These are phyloP conservation scores for Dynastes maya DNA, from an alignment of 2,888 invertebrate species.

Conservation along the genomic window DNA sequence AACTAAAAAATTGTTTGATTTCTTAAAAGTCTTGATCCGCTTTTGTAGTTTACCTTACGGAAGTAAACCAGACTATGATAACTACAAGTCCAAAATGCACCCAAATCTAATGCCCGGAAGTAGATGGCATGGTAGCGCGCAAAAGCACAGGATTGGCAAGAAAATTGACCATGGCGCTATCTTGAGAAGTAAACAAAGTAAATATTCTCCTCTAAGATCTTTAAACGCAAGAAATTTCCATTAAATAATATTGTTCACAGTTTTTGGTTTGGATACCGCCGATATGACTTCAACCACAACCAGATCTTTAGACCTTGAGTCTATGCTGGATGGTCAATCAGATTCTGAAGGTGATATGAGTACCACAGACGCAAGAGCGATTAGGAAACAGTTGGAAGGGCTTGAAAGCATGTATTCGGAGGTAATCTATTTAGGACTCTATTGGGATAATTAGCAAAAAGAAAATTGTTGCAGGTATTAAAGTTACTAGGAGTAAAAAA, in stretches of 20 bases:
- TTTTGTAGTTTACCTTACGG: slow-evolving; percentile 77
- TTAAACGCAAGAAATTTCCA: neutral
- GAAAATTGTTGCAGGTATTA: slow-evolving; percentile 69
- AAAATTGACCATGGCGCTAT: slow-evolving; percentile 72
- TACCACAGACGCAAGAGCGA: slow-evolving; percentile 84
- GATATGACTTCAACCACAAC: slow-evolving; percentile 88
- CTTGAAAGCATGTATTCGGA: slow-evolving; percentile 91
- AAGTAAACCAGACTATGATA: slow-evolving; percentile 75
- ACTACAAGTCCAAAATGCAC: slow-evolving; percentile 68
- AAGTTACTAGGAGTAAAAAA: slow-evolving; percentile 76
- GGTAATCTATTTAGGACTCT: slow-evolving; percentile 69
- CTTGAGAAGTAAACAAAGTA: slow-evolving; percentile 76
- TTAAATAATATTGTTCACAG: slow-evolving; percentile 67
- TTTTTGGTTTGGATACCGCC: slow-evolving; percentile 81
- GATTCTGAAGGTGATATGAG: slow-evolving; percentile 84
- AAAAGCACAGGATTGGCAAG: slow-evolving; percentile 73
- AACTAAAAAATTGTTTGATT: neutral
- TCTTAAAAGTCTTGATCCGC: neutral
- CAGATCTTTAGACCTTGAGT: slow-evolving; percentile 83
- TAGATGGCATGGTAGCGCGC: slow-evolving; percentile 67
- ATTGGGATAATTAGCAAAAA: neutral
- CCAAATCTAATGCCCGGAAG: slow-evolving; percentile 62
- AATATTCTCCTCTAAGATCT: slow-evolving; percentile 60
- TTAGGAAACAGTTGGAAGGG: slow-evolving; percentile 86
- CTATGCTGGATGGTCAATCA: slow-evolving; percentile 81